Base-by-base conservation (phyloP, 2,113 vertebrate genomes). In the Zapornia atra region DNA sequence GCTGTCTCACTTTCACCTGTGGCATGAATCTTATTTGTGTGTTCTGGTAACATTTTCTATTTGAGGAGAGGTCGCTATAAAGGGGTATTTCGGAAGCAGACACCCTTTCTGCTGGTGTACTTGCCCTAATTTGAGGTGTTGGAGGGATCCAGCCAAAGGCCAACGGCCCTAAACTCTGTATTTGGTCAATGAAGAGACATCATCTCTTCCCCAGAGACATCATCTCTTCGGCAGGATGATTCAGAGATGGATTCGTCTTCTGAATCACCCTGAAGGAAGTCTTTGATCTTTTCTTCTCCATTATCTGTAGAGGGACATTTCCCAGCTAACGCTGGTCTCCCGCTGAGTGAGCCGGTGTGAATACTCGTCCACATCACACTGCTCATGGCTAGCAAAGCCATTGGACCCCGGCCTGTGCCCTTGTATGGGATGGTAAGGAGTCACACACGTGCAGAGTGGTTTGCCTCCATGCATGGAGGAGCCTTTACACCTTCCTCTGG, bases 231-330 rank as follows among this genome's bases (percentile, higher is more conserved):
- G 79, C 29, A 4, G 64, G 9, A 18, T 92, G 82, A 93, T 86
- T 95, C 88, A 92, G 83, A 83, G 69, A 28, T 61, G 61, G 50
- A 72, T 33, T 93, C 69, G 70, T 56, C 65, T 87, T 90, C 87
- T 97, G 90, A 92, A 79, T 95, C 90, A 92, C 82, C n/a, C 50
- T 26, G 28, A 88, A 88, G 75, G 82, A 96, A 92, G 80, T 15
- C 94, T 94, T 95, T 93, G 33, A 73, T 89, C 70, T 93, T 28
- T 75, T 31, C 80, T 28, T 89, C 48, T 89, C 56, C 0, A 0
- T 82, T 90, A 64, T 20, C 65, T 84, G 42, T 25, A 56, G 70
- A 63, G 70, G 65, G 42, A 75, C 34, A 1, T 66, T 59, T 48
- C 14, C 38, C 31, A 4, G 4, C 33, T 26, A 15, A 33, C 15